Evolutionary conservation across 2,797 vertebrate species (phyloP).

Genomic region (Halcyon leucocephala): DNA sequence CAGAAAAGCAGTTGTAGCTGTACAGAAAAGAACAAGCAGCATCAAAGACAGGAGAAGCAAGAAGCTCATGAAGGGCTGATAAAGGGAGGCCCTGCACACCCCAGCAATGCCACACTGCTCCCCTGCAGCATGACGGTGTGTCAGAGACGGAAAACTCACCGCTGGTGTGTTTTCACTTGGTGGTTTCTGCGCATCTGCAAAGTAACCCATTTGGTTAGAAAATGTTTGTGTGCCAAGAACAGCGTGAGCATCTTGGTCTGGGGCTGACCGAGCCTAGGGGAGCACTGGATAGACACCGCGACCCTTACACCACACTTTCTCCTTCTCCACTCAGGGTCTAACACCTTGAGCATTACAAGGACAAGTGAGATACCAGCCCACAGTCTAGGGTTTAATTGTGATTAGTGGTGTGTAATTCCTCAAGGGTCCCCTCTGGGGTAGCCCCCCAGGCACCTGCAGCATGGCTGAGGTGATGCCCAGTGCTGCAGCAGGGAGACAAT

Average conservation of each 20-base stretch:
- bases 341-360: background rate
- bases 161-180: background rate
- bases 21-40: conserved; percentile 14
- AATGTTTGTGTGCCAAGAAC: background rate
- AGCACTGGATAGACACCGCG: background rate
- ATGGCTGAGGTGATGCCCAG: fast-evolving
- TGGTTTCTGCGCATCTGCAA: conserved; percentile 48
- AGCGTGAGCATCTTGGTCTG: fast-evolving
- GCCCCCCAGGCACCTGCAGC: fast-evolving
- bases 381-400: background rate
- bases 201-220: background rate
- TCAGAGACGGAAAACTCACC: conserved; percentile 15
- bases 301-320: background rate
- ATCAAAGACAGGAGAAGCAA: background rate
- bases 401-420: background rate
- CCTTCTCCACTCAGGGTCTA: background rate
- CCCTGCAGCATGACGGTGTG: background rate
- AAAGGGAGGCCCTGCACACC: background rate
- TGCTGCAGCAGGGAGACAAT: background rate
- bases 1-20: background rate
- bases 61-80: background rate
- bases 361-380: background rate
- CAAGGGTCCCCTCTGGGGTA: background rate
- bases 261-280: background rate
- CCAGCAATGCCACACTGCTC: fast-evolving